These are phyloP conservation scores for Lagopus leucura DNA, from an alignment of 2,113 vertebrate species.

Conservation along the genomic window DNA sequence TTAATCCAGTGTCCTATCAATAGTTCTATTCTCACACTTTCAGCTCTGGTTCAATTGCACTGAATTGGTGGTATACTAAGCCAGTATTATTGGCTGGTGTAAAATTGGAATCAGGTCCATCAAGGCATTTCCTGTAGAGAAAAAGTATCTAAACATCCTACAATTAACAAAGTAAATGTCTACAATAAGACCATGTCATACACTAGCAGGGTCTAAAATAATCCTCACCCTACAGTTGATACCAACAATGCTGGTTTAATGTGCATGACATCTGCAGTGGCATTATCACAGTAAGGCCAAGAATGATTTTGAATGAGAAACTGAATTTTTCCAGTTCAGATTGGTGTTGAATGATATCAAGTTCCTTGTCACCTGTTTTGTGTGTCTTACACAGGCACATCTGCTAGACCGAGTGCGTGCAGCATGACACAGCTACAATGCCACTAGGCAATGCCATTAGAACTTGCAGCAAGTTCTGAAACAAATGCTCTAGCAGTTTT, in stretches of 20 bases:
- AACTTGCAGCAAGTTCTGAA: not conserved
- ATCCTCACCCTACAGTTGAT: not conserved
- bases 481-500: not conserved
- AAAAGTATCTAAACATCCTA: not conserved
- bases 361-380: not conserved
- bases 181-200: not conserved
- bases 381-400: not conserved
- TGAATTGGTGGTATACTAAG: not conserved
- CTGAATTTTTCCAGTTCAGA: not conserved
- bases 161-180: not conserved
- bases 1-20: not conserved
- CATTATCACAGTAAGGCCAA: not conserved
- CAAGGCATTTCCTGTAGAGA: not conserved
- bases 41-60: not conserved
- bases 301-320: not conserved
- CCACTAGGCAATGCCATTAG: not conserved
- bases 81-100: not conserved
- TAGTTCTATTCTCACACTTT: not conserved
- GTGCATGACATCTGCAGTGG: rapidly evolving
- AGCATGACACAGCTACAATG: not conserved
- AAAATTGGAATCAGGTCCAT: not conserved
- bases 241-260: not conserved
- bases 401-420: not conserved
- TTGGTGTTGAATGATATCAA: not conserved
- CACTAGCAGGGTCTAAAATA: not conserved